A percentile compares a stretch with the other conserved stretches of the same genome.
These are phyloP conservation scores for Hirtodrosophila confusa DNA, from an alignment of 2,888 invertebrate species.

Conservation along the genomic window DNA sequence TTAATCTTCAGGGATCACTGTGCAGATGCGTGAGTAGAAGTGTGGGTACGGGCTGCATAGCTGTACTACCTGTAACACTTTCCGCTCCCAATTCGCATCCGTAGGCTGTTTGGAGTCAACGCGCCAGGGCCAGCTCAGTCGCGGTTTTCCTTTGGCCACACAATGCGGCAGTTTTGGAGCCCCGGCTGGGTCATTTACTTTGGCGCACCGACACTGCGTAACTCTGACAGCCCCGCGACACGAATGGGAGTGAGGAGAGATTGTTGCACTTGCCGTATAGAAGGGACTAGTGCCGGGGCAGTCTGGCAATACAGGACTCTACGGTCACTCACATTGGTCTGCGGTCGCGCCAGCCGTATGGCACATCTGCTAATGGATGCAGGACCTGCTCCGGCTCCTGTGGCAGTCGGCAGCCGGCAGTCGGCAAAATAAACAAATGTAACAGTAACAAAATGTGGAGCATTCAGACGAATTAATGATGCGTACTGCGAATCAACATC, in stretches of 20 bases:
- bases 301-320: slow-evolving; percentile 21
- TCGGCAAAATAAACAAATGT: slow-evolving; percentile 26
- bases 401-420: not conserved
- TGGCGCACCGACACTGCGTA: slow-evolving; percentile 8
- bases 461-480: slow-evolving; percentile 72
- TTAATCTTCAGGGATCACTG: slow-evolving; percentile 8
- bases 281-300: slow-evolving; percentile 26
- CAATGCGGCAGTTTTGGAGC: slow-evolving; percentile 58
- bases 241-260: not conserved
- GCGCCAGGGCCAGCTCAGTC: slow-evolving; percentile 18
- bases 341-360: slow-evolving; percentile 48
- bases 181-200: slow-evolving; percentile 27
- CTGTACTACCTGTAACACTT: slow-evolving; percentile 58
- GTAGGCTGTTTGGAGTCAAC: slow-evolving; percentile 24
- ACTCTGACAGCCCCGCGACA: not conserved
- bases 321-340: slow-evolving; percentile 57
- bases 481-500: slow-evolving; percentile 46
- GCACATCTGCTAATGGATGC: slow-evolving; percentile 60
- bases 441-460: slow-evolving; percentile 38
- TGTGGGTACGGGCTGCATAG: not conserved
- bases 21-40: not conserved
- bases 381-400: slow-evolving; percentile 11
- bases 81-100: slow-evolving; percentile 71
- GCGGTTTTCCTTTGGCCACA: slow-evolving; percentile 67
- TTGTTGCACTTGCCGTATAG: slow-evolving; percentile 32